Evolutionary conservation across 2,113 vertebrate genomes (phyloP), one percentile per base, ranked within the genome.

Genomic region (Nothobranchius furzeri): DNA sequence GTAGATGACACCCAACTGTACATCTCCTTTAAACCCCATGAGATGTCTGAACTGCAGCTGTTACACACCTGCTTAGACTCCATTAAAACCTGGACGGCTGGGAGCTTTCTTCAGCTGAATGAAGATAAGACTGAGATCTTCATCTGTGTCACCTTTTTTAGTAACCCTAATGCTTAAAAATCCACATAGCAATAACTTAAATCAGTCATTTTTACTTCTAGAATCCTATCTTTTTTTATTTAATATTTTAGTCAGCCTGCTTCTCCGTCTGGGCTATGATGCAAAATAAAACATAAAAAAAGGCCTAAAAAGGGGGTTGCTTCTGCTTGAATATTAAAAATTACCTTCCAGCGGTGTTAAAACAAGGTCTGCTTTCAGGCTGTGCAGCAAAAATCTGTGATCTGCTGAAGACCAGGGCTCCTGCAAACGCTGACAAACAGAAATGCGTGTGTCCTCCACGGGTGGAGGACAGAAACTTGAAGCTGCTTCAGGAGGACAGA

Each of bases 391-490:
- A 68, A 60, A 54, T 35, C 0, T 47, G 1, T 67, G 58, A 45
- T 30, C 43, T 60, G 14, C 46, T 30, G 7, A n/a, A 52, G 7
- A 51, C 0, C 37, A 40, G 37, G 37, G 7, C 37, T 40, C 37
- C 3, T 9, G 9, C 37, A 40, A 40, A 40, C 9, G 37, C 37
- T 40, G 37, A 40, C 9, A 9, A 40, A 40, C 37, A 40, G 9
- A 40, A 40, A n/a, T 37, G 53, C 15, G 36, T 61, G 36, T 74
- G 83, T 74, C 79, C 80, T 85, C 70, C 82, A 79, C 85, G 79
- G 83, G 77, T 75, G 64, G 83, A 89, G 85, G 89, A 92, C 89
- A 87, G 79, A 51, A 55, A 91, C 73, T 80, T 85, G 86, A 85
- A 73, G 85, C 85, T 66, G 76, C 76, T 80, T 73, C 46, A 85